Conservation (phyloP, 2,797 vertebrate genomes). For the Enteromius trimaculatus region DNA sequence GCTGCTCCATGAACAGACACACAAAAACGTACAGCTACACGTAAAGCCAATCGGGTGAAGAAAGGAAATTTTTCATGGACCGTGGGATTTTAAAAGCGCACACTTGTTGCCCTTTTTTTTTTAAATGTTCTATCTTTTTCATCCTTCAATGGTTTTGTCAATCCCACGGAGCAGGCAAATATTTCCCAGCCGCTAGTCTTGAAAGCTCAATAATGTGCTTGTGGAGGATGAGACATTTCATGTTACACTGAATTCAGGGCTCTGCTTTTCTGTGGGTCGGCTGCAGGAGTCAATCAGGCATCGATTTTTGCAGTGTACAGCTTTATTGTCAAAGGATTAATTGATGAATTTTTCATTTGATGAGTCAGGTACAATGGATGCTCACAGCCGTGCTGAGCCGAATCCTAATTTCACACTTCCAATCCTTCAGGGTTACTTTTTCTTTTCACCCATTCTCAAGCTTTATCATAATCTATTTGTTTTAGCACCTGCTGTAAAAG, state of each 20-base stretch:
- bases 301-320: slow-evolving; percentile 85
- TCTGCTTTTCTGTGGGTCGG: slow-evolving; percentile 72
- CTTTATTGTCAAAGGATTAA: slow-evolving; percentile 89
- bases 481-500: slow-evolving; percentile 48
- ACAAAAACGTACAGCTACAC: not conserved
- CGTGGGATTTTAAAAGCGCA: not conserved
- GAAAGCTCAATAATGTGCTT: slow-evolving; percentile 76
- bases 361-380: slow-evolving; percentile 79
- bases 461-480: slow-evolving; percentile 51
- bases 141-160: slow-evolving; percentile 30
- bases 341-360: slow-evolving; percentile 90
- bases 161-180: slow-evolving; percentile 59
- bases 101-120: slow-evolving; percentile 9
- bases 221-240: slow-evolving; percentile 82
- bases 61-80: not conserved
- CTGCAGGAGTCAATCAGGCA: slow-evolving; percentile 83
- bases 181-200: slow-evolving; percentile 75
- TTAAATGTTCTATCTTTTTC: not conserved
- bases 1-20: not conserved
- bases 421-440: slow-evolving; percentile 66
- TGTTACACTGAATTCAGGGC: slow-evolving; percentile 72
- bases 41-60: slow-evolving; percentile 12
- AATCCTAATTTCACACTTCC: slow-evolving; percentile 79
- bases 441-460: slow-evolving; percentile 60
- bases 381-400: slow-evolving; percentile 74